phyloP scores from a whole-genome alignment of 2,888 invertebrate species.

The Onthophagus sagittarius region DNA sequence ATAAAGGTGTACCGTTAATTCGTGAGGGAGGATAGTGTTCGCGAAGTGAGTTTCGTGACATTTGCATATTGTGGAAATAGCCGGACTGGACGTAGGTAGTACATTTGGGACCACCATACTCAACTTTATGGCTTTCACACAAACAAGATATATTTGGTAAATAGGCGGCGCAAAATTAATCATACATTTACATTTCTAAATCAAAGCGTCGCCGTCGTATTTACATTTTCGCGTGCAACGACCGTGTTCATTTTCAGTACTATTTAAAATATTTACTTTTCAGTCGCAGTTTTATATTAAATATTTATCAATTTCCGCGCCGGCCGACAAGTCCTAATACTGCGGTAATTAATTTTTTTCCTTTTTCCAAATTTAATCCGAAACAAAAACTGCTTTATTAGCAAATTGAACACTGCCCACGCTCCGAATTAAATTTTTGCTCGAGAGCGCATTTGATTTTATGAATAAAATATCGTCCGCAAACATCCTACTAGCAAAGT shows the following conservation, averaged over 20 bases:
- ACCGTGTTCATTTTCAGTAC: not conserved
- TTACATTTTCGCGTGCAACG: not conserved
- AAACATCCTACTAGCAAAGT: constrained; percentile 9
- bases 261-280: not conserved
- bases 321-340: not conserved
- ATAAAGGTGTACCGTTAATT: not conserved
- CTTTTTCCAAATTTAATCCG: not conserved
- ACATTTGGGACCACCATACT: not conserved
- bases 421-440: not conserved
- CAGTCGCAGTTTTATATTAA: not conserved
- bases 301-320: not conserved
- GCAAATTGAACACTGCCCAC: not conserved
- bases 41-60: not conserved
- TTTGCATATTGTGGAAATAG: not conserved
- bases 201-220: not conserved
- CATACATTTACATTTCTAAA: not conserved
- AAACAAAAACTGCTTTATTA: not conserved
- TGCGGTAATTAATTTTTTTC: not conserved
- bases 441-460: constrained; percentile 7
- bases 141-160: not conserved
- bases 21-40: not conserved
- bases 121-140: not conserved
- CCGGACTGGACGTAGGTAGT: not conserved
- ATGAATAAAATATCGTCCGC: constrained; percentile 10
- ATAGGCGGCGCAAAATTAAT: not conserved